A percentile compares a stretch with the other conserved stretches of the same genome.
These are phyloP conservation scores for Polylopha cassiicola DNA, from an alignment of 2,888 invertebrate species.

Conservation along the genomic window DNA sequence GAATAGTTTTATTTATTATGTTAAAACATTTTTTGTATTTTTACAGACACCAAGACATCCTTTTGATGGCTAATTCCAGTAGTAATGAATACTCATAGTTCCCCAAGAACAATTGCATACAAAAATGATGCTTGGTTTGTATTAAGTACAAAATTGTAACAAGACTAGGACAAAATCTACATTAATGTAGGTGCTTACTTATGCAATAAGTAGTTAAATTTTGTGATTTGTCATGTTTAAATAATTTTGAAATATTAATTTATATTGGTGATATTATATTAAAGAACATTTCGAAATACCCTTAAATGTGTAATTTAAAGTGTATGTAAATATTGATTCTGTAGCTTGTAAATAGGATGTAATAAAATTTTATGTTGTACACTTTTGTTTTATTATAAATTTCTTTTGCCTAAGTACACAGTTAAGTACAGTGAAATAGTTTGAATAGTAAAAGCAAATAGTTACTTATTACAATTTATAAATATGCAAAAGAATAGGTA, in stretches of 20 bases:
- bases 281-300: not conserved
- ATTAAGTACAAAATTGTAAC: slow-evolving; percentile 1
- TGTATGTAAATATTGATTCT: slow-evolving; percentile 34
- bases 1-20: slow-evolving; percentile 18
- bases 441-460: too few relatives aligned
- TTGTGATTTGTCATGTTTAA: too few relatives aligned
- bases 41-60: slow-evolving; percentile 64
- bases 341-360: slow-evolving; percentile 23
- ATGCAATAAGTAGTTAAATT: too few relatives aligned
- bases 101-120: slow-evolving; percentile 1
- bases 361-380: slow-evolving; percentile 17
- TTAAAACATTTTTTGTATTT: slow-evolving; percentile 23
- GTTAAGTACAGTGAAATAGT: too few relatives aligned
- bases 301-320: not conserved
- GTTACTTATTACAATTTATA: too few relatives aligned
- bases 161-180: slow-evolving; percentile 5
- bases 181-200: too few relatives aligned
- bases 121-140: not conserved
- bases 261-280: slow-evolving; percentile 3
- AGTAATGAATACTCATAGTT: slow-evolving; percentile 52
- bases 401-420: not conserved
- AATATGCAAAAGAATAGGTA: too few relatives aligned
- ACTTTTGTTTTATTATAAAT: too few relatives aligned
- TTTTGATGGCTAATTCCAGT: slow-evolving; percentile 46
- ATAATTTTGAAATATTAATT: too few relatives aligned